Base-by-base conservation (phyloP, 1,140 invertebrate species). In the Ptiloglossa arizonensis region DNA sequence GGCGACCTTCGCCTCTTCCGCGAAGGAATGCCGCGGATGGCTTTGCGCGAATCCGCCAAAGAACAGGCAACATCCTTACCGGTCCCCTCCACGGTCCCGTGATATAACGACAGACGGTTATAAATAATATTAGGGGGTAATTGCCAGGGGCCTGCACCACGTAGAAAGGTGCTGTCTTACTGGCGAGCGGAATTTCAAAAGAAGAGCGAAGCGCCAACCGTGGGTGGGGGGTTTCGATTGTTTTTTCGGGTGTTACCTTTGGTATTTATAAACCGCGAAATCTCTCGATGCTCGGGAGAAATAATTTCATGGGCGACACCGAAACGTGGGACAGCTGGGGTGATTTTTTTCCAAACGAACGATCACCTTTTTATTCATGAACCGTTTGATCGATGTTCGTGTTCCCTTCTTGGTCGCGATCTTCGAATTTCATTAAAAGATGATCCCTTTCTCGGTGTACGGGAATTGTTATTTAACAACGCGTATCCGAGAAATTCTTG, bases 1-100 rank as follows among this genome's bases (percentile, higher is more conserved):
- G 90, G 88, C 91, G 88, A 88, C 86, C 89, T 89, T 89, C 87
- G 81, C 85, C 87, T 89, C 85, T 92, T 92, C 90, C 86, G 82
- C 89, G 90, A 92, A 92, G 90, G 90, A 92, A 84, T 76, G 81
- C 62, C 72, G 48, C 77, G 63, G 75, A 73, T 72, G 80, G 82
- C 84, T 87, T 87, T 87, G 80, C 80, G 77, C 54, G 73, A 81
- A 83, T 77, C 68, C 57, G 63, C 69, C 77, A 50, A 83, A 83
- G 82, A 79, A 78, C 56, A 38, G 67, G 19, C 27, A 46, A 41
- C 69, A 44, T 66, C 46, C 69, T 52, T 29, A 22, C 60, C 59
- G 29, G 35, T 41, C n/a, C 35, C 15, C 38, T 24, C 67, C 32
- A 32, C 22, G 17, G 54, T 35, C 22, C n/a, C 56, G 24, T 62